phyloP scores from a whole-genome alignment of 2,797 vertebrate species.

The Artibeus lituratus region DNA sequence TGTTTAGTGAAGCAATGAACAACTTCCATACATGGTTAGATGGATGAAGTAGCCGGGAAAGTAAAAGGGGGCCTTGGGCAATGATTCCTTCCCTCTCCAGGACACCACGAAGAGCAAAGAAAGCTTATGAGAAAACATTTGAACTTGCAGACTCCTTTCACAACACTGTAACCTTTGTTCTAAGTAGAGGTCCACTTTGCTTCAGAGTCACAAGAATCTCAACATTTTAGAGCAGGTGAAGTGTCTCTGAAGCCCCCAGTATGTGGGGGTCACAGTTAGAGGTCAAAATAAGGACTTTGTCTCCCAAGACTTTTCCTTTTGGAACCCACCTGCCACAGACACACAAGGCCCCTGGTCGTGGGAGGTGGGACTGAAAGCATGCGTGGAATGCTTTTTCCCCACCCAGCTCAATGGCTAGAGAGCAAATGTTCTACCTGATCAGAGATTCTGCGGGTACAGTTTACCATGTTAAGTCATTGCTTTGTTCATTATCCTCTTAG shows the following conservation, averaged over 20 bases:
- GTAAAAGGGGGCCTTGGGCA: not conserved
- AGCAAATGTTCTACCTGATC: not conserved
- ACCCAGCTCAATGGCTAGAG: not conserved
- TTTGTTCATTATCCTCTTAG: not conserved
- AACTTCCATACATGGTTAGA: not conserved
- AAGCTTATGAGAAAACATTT: not conserved
- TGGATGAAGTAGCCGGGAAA: not conserved
- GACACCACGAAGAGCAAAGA: not conserved
- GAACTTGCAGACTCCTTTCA: not conserved
- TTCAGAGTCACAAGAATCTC: not conserved
- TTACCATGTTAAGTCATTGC: not conserved
- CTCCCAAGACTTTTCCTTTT: not conserved
- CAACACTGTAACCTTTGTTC: not conserved
- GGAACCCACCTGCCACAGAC: not conserved
- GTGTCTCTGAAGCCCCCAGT: not conserved
- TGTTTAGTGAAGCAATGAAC: not conserved
- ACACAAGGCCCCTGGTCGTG: not conserved
- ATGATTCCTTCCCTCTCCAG: not conserved
- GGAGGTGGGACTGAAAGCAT: not conserved
- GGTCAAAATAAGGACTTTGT: not conserved
- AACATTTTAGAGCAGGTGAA: not conserved
- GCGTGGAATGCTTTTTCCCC: too few relatives aligned
- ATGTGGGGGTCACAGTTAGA: not conserved
- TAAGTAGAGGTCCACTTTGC: not conserved
- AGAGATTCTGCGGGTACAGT: not conserved